Percentiles rank a stretch among this genome's conserved stretches.
phyloP scores from a whole-genome alignment of 2,113 vertebrate species.

The Condylura cristata region DNA sequence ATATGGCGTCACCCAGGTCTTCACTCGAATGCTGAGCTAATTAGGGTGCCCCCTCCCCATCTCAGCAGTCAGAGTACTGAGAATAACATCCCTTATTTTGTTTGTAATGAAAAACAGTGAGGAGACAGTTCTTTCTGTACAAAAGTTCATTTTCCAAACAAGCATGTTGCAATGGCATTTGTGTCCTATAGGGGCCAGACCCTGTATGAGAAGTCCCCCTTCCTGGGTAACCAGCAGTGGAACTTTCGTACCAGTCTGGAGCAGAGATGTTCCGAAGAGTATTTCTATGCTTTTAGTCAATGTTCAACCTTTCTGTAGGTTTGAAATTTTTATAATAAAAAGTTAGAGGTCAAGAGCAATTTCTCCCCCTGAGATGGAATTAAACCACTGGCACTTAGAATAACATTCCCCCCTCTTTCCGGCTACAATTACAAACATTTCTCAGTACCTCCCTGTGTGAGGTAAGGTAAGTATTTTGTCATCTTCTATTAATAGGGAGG shows the following conservation, averaged over 20 bases:
- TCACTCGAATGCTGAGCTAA: background rate
- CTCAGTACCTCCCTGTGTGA: constrained; percentile 51
- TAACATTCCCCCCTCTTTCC: constrained; percentile 19
- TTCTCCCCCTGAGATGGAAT: background rate
- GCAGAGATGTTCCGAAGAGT: background rate
- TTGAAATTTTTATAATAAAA: constrained; percentile 43
- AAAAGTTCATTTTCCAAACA: background rate
- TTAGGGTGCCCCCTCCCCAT: rapidly evolving
- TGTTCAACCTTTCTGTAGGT: background rate
- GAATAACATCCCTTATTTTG: background rate
- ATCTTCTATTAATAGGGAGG: constrained; percentile 71
- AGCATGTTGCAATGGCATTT: background rate
- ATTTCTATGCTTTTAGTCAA: background rate
- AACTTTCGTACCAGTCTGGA: background rate
- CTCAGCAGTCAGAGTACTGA: background rate
- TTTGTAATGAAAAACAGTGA: background rate
- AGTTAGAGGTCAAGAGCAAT: background rate
- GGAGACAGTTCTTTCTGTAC: background rate
- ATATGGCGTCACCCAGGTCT: background rate
- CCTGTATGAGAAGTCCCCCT: constrained; percentile 9
- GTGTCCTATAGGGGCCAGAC: background rate
- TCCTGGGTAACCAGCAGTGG: background rate
- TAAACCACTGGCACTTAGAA: constrained; percentile 55
- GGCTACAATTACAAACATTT: constrained; percentile 30
- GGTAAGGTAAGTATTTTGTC: constrained; percentile 63